phyloP scores from a whole-genome alignment of 2,797 vertebrate species.

The Chaenodraco wilsoni region DNA sequence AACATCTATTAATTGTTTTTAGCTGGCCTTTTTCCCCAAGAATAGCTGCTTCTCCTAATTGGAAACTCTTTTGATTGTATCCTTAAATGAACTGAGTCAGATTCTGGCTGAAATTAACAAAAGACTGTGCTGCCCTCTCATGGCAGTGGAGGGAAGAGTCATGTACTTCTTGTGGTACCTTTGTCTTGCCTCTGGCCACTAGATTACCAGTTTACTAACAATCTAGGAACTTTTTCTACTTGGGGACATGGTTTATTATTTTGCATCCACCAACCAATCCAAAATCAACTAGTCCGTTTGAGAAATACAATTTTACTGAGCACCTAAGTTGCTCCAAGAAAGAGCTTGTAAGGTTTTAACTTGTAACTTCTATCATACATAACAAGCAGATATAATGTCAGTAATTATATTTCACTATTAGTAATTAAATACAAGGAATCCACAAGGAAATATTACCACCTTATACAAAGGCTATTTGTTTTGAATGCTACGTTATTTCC shows the following conservation, averaged over 20 bases:
- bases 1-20: background rate
- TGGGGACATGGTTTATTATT: constrained; percentile 26
- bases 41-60: background rate
- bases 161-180: background rate
- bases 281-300: constrained; percentile 28
- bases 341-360: constrained; percentile 58
- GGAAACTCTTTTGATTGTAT: background rate
- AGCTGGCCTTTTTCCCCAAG: background rate
- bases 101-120: background rate
- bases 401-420: constrained; percentile 53
- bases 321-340: constrained; percentile 45
- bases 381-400: constrained; percentile 48
- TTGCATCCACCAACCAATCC: constrained; percentile 24
- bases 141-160: constrained; percentile 39
- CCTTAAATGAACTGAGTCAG: background rate
- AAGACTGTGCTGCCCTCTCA: constrained; percentile 62
- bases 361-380: constrained; percentile 54
- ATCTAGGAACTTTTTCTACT: constrained; percentile 20
- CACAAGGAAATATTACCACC: background rate
- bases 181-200: background rate
- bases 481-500: background rate
- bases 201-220: constrained; percentile 19
- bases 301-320: constrained; percentile 49
- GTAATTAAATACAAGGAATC: constrained; percentile 35
- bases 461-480: constrained; percentile 16